Evolutionary conservation across 1,140 invertebrate species (phyloP).

Genomic region (Phocides pigmalion): DNA sequence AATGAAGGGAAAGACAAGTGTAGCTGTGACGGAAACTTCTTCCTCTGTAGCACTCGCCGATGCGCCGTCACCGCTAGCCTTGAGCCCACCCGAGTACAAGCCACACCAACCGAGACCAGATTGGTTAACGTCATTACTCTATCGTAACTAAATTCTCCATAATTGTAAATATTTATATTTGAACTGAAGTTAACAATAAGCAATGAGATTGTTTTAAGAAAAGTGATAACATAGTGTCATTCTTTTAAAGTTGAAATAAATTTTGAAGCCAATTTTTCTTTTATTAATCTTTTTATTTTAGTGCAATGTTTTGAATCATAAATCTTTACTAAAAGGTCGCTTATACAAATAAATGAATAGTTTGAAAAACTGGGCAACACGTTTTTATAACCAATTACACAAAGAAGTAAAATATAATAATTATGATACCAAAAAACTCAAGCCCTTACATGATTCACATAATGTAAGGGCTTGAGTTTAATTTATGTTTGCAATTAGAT

Average conservation of each 20-base stretch:
- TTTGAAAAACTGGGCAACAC: too few relatives aligned
- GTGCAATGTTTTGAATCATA: too few relatives aligned
- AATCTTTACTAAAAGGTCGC: too few relatives aligned
- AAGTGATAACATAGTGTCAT: slow-evolving; percentile 66
- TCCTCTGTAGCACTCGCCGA: slow-evolving; percentile 76
- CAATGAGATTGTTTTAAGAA: slow-evolving; percentile 75
- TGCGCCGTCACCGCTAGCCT: slow-evolving; percentile 75
- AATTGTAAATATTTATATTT: slow-evolving; percentile 68
- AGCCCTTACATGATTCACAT: too few relatives aligned
- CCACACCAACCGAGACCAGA: slow-evolving; percentile 81
- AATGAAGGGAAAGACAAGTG: slow-evolving; percentile 83
- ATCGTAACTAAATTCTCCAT: slow-evolving; percentile 67
- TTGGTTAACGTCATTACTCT: slow-evolving; percentile 75
- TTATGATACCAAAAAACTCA: too few relatives aligned
- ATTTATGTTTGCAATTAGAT: too few relatives aligned
- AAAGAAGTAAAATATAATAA: too few relatives aligned
- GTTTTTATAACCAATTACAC: too few relatives aligned
- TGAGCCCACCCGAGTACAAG: slow-evolving; percentile 82
- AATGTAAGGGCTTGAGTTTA: too few relatives aligned
- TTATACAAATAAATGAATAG: too few relatives aligned
- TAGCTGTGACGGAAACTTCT: slow-evolving; percentile 81
- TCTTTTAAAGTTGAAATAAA: slow-evolving; percentile 80
- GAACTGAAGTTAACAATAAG: slow-evolving; percentile 69
- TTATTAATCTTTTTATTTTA: neutral
- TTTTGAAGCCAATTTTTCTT: slow-evolving; percentile 48